A percentile compares a stretch with the other conserved stretches of the same genome.
Evolutionary conservation across 2,797 vertebrate species (phyloP).

Genomic region (Ctenochaetus hawaiiensis): DNA sequence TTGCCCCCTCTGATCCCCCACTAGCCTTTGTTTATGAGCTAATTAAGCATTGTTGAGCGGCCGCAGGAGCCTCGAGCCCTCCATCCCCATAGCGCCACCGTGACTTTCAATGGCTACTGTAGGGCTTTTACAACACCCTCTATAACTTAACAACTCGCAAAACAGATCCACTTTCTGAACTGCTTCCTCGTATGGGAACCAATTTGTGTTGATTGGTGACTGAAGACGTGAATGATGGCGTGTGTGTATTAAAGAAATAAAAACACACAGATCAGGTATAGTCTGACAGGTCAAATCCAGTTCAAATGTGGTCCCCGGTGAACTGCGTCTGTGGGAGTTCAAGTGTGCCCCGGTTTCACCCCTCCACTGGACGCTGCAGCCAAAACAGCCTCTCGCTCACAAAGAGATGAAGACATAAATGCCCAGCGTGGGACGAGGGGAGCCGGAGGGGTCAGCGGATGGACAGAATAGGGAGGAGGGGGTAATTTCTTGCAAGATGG

Average conservation of each 20-base stretch:
- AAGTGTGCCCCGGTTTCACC: slow-evolving; percentile 77
- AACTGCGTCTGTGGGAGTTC: slow-evolving; percentile 73
- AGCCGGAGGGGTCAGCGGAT: slow-evolving; percentile 58
- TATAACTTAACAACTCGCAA: slow-evolving; percentile 66
- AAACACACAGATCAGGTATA: slow-evolving; percentile 23
- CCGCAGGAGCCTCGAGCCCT: slow-evolving; percentile 49
- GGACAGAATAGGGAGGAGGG: slow-evolving; percentile 56
- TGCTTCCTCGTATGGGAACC: slow-evolving; percentile 19
- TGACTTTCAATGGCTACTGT: slow-evolving; percentile 76
- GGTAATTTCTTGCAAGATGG: slow-evolving; percentile 27
- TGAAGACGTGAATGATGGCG: not conserved
- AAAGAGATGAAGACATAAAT: slow-evolving; percentile 71
- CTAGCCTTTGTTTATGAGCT: slow-evolving; percentile 87
- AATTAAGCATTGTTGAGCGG: slow-evolving; percentile 85
- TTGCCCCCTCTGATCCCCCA: slow-evolving; percentile 82
- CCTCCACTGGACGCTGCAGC: slow-evolving; percentile 29
- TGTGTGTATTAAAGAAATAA: slow-evolving; percentile 27
- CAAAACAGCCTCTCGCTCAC: slow-evolving; percentile 61
- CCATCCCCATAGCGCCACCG: slow-evolving; percentile 54
- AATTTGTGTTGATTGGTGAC: slow-evolving; percentile 16
- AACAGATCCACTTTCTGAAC: slow-evolving; percentile 43
- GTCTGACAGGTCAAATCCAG: slow-evolving; percentile 70
- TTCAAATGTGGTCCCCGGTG: slow-evolving; percentile 63
- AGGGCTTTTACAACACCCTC: slow-evolving; percentile 72
- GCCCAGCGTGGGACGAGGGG: slow-evolving; percentile 53